Evolutionary conservation across 2,797 vertebrate species (phyloP), one percentile per base, ranked within the genome.

Genomic region (Aplochiton taeniatus): DNA sequence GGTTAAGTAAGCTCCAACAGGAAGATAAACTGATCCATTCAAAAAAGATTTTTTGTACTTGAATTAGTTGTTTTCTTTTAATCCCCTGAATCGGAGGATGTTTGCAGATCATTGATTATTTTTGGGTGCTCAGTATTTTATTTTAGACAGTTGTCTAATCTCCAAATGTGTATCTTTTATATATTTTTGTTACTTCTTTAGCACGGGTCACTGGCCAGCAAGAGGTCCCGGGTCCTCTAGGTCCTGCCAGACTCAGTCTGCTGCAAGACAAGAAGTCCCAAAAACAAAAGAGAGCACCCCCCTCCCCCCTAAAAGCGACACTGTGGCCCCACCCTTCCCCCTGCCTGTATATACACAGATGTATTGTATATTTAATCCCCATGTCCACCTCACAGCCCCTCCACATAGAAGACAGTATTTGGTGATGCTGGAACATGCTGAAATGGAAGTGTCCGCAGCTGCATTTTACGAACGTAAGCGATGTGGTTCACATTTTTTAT

Each of bases 141-240:
- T 31, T 31, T 2, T 31, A 6, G 31, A 31, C 31, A 31, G 31
- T 31, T 6, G 31, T 31, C 31, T 31, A 31, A 31, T 31, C 31
- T 31, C 31, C 31, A n/a, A n/a, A 2, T 31, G 31, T 31, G 31
- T 31, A 6, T 83, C 75, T 45, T 61, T 79, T 0, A 14, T n/a
- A 4, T 44, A 44, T 65, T 52, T 61, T 57, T 41, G 72, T 43
- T 16, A 41, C 50, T 18, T 67, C 54, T 63, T 74, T 81, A 98
- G 96, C 95, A 97, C 73, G 94, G 95, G 72, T 98, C 96, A 14
- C 89, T 97, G 84, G 94, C 92, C 88, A 95, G 95, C 87, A 98
- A 98, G 89, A 93, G 94, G 73, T 91, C 90, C 81, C 93, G 95
- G 84, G 92, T 96, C 71, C 94, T 96, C 76, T 90, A 91, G 96